A percentile compares a stretch with the other conserved stretches of the same genome.
These are phyloP conservation scores for Salvelinus fontinalis DNA, from an alignment of 2,113 vertebrate species.

Conservation along the genomic window DNA sequence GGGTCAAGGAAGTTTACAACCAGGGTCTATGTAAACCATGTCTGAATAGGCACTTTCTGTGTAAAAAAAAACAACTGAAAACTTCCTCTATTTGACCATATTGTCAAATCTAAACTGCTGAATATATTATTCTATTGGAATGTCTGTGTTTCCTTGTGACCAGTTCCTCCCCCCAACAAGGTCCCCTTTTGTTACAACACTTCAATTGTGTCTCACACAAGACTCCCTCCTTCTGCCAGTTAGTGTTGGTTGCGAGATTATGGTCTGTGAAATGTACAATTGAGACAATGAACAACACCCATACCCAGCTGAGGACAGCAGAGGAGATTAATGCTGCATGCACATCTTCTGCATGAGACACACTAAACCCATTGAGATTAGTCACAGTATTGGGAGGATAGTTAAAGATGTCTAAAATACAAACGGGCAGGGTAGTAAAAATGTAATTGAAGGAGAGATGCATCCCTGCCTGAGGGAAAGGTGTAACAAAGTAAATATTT, in stretches of 20 bases:
- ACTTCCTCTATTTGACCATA: background rate
- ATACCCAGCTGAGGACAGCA: background rate
- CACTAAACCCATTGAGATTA: background rate
- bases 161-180: constrained; percentile 40
- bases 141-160: constrained; percentile 1
- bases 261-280: no score
- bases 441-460: no score
- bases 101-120: constrained; percentile 43
- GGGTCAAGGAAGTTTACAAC: background rate
- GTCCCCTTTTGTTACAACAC: constrained; percentile 41
- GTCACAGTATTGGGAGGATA: background rate
- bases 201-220: background rate
- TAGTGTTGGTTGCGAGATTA: background rate
- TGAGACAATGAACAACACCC: background rate
- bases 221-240: background rate
- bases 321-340: background rate
- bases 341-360: background rate
- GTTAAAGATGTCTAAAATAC: no score
- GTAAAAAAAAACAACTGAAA: background rate
- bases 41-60: background rate
- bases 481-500: no score
- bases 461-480: no score
- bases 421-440: no score
- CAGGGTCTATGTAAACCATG: background rate
- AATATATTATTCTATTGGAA: constrained; percentile 34